Percentiles rank a stretch among this genome's conserved stretches.
These are phyloP conservation scores for Erpornis zantholeuca DNA, from an alignment of 2,113 vertebrate species.

Conservation along the genomic window DNA sequence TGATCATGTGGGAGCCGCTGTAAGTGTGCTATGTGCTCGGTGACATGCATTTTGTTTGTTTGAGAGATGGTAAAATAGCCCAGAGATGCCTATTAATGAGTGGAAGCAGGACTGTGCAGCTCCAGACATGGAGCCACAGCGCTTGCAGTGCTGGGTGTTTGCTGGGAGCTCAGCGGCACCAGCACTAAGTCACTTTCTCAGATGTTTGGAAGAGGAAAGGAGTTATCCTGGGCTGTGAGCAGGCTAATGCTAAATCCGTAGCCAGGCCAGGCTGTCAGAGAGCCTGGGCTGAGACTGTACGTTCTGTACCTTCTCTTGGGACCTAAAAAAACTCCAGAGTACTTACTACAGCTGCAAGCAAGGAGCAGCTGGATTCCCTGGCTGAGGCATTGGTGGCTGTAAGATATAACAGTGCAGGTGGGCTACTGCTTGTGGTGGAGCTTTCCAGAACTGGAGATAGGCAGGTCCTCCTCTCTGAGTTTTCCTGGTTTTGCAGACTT, in stretches of 20 bases:
- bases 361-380: constrained; percentile 12
- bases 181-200: not conserved
- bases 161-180: not conserved
- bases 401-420: not conserved
- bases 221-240: not conserved
- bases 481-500: not conserved
- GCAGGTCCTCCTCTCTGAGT: not conserved
- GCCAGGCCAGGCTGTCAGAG: not conserved
- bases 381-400: not conserved
- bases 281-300: not conserved
- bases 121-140: accelerated
- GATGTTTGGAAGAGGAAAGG: constrained; percentile 5
- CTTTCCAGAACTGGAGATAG: not conserved
- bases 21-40: not conserved
- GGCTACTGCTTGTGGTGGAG: not conserved
- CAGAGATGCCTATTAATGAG: not conserved
- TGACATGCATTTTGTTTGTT: not conserved
- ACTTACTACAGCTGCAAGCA: not conserved
- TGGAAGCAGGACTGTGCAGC: not conserved
- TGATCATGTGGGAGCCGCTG: not conserved
- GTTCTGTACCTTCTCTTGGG: constrained; percentile 13
- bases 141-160: not conserved
- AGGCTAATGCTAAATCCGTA: not conserved
- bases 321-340: not conserved
- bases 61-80: not conserved